These are phyloP conservation scores for Sus cebifrons DNA, from an alignment of 2,797 vertebrate genomes.

Conservation along the genomic window DNA sequence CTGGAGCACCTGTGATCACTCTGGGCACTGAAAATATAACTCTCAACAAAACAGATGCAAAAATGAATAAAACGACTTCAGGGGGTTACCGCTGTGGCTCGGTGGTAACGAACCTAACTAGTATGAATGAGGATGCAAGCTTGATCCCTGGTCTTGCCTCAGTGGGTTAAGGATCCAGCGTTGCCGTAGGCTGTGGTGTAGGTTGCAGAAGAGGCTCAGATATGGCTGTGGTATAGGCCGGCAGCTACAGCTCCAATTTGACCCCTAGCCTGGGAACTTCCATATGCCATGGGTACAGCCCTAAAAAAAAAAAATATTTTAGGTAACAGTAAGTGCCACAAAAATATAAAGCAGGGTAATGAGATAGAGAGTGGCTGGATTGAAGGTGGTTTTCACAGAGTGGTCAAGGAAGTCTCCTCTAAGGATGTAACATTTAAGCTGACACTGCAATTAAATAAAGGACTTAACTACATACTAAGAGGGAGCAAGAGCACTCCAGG, in stretches of 20 bases:
- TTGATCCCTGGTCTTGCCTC: no score
- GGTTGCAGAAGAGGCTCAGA: no score
- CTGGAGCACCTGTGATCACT: slow-evolving; percentile 5
- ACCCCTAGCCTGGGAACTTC: no score
- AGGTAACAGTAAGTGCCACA: background rate
- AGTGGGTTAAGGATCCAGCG: no score
- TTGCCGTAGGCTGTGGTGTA: no score
- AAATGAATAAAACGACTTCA: slow-evolving; percentile 49
- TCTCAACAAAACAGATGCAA: slow-evolving; percentile 31
- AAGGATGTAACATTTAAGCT: slow-evolving; percentile 7
- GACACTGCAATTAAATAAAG: background rate
- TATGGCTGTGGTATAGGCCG: no score
- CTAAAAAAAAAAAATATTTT: background rate
- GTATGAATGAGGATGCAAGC: no score
- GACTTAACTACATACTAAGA: background rate
- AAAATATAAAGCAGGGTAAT: slow-evolving; percentile 11
- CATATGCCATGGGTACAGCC: no score
- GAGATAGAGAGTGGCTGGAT: background rate
- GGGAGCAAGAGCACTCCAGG: background rate
- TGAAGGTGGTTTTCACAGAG: background rate
- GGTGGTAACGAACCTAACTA: no score
- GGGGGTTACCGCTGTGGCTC: no score
- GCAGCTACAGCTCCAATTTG: no score
- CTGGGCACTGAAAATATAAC: background rate
- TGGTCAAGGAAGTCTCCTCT: background rate